These are phyloP conservation scores for Podiceps cristatus DNA, from an alignment of 2,113 vertebrate genomes.

Conservation along the genomic window DNA sequence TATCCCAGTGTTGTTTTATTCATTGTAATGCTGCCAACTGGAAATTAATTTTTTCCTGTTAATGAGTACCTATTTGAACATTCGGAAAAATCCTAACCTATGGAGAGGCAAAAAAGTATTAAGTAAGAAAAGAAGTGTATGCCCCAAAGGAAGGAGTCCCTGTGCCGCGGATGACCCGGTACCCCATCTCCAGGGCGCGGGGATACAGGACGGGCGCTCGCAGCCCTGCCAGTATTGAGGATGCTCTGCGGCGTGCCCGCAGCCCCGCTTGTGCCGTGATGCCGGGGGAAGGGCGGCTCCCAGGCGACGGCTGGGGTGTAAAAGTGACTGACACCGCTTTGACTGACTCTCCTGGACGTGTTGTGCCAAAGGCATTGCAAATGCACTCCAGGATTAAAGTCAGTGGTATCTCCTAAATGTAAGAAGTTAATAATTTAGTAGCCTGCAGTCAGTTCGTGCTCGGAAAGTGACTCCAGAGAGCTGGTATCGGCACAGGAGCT, in stretches of 20 bases:
- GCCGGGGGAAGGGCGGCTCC: accelerated
- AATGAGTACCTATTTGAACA: neutral
- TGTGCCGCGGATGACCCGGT: accelerated
- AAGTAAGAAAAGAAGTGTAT: neutral
- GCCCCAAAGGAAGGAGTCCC: accelerated
- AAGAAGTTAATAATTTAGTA: neutral
- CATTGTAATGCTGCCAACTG: constrained; percentile 25
- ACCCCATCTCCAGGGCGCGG: neutral
- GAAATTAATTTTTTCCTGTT: constrained; percentile 28
- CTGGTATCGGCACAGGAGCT: accelerated
- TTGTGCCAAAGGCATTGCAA: neutral
- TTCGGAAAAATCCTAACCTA: neutral
- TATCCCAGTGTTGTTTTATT: constrained; percentile 56
- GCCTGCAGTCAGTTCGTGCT: neutral
- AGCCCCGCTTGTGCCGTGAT: neutral
- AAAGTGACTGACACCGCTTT: neutral
- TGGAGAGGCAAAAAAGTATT: neutral
- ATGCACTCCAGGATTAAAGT: neutral
- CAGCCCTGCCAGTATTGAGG: neutral
- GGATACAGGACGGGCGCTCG: accelerated
- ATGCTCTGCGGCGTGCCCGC: neutral
- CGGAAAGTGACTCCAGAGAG: accelerated
- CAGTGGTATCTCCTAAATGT: neutral
- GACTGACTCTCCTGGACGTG: neutral
- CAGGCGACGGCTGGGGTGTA: accelerated